Evolutionary conservation across 2,113 vertebrate genomes (phyloP), one percentile per base, ranked within the genome.

Genomic region (Choloepus hoffmanni): DNA sequence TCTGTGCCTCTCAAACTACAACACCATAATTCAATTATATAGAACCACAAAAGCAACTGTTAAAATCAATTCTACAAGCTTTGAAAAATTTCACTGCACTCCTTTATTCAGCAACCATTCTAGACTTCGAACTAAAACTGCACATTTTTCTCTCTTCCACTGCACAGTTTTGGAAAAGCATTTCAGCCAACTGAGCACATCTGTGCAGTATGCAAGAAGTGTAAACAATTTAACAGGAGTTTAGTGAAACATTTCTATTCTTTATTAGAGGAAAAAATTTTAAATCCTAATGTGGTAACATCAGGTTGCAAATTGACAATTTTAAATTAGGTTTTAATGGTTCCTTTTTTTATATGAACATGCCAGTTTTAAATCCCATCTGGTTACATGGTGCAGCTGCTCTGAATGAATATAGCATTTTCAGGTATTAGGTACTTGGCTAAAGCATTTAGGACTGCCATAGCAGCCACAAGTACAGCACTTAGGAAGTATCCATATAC

Each of bases 241-340:
- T 96, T 96, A 96, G 96, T 96, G 79, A 96, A 95, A 97, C 92
- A 96, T 30, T 94, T 92, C 95, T 95, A 94, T 60, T 94, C 63
- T 73, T 96, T 88, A 95, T 62, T 89, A 48, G 36, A n/a, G 67
- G 48, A 36, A 85, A 93, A 78, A 95, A 74, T 67, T 85, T 81
- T 62, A 94, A 91, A 96, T 94, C 89, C 92, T 95, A 95, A 93
- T 40, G 93, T 95, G 55, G 83, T 48, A 97, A 89, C 63, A 92
- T 95, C 92, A 94, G 83, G 84, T 90, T 96, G 89, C 95, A 97
- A 97, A 97, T 4, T 93, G 87, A 95, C 92, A 96, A 93, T 97
- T 97, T 96, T 62, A 15, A 95, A 93, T 95, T 86, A 95, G 77
- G 18, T 19, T 77, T n/a, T 19, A 15, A 7, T 16, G 7, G 87